phyloP scores from a whole-genome alignment of 2,797 vertebrate genomes.

The Rachycentron canadum region DNA sequence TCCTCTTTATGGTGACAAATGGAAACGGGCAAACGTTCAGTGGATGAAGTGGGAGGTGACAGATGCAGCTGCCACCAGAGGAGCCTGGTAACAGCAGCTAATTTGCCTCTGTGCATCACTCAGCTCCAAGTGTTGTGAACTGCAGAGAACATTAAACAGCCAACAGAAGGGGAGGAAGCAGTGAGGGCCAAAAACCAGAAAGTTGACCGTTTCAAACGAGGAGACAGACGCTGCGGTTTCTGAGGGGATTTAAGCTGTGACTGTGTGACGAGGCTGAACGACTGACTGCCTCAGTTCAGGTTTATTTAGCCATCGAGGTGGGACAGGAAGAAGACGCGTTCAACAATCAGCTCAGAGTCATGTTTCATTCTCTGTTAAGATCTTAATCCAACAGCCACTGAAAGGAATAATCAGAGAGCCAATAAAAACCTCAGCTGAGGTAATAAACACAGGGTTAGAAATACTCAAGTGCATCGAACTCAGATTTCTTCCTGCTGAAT shows the following conservation, averaged over 20 bases:
- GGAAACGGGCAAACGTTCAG: slow-evolving; percentile 41
- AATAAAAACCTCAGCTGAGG: too few relatives aligned
- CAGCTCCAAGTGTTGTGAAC: slow-evolving; percentile 28
- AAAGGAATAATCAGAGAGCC: too few relatives aligned
- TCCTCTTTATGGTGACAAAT: slow-evolving; percentile 42
- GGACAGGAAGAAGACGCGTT: neutral
- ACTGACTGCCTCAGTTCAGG: neutral
- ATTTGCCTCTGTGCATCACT: slow-evolving; percentile 41
- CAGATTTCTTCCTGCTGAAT: too few relatives aligned
- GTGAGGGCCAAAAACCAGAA: neutral
- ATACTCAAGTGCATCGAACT: neutral
- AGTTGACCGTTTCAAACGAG: neutral
- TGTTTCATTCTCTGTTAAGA: neutral
- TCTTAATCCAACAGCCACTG: neutral
- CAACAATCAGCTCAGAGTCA: neutral
- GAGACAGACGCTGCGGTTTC: slow-evolving; percentile 13
- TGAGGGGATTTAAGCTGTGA: neutral
- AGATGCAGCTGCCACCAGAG: slow-evolving; percentile 49
- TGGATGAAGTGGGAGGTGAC: slow-evolving; percentile 55
- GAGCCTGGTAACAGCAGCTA: slow-evolving; percentile 33
- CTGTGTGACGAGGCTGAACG: neutral
- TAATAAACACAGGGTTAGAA: neutral
- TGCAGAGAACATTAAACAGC: slow-evolving; percentile 22
- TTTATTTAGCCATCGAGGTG: neutral
- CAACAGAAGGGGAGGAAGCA: neutral